Percentiles rank a stretch among this genome's conserved stretches.
Conservation (phyloP, 1,140 invertebrate genomes). For the Ostrea edulis region DNA sequence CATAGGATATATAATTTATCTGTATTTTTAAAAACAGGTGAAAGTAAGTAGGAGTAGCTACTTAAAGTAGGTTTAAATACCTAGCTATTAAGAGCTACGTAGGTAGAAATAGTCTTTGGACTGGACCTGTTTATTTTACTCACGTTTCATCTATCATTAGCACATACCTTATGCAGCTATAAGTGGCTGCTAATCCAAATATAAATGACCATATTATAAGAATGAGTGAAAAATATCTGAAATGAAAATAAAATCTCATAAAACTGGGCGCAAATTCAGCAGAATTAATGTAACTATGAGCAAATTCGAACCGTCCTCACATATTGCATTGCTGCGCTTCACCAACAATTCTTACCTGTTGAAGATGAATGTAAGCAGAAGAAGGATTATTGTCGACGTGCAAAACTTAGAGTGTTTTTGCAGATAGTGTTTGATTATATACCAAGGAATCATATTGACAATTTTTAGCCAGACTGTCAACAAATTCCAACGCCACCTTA, state of each 20-base stretch:
- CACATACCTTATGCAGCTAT: slow-evolving; percentile 7
- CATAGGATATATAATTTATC: too few species aligned
- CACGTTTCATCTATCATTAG: too few species aligned
- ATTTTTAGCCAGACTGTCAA: slow-evolving; percentile 5
- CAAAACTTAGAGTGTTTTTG: slow-evolving; percentile 14
- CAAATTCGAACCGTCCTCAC: not conserved
- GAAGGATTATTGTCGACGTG: slow-evolving; percentile 5
- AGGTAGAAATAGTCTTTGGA: too few species aligned
- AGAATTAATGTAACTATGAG: not conserved
- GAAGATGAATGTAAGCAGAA: slow-evolving; percentile 22
- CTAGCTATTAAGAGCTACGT: too few species aligned
- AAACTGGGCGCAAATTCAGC: not conserved
- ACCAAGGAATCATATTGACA: slow-evolving; percentile 30
- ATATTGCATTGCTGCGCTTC: not conserved
- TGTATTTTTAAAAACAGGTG: too few species aligned
- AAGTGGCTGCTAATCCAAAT: not conserved
- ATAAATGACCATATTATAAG: slow-evolving; percentile 15
- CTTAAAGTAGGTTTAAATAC: too few species aligned
- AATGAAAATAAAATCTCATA: not conserved
- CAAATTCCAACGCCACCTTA: slow-evolving; percentile 31
- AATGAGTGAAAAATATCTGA: slow-evolving; percentile 26
- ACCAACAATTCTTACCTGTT: not conserved
- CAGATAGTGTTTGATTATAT: slow-evolving; percentile 11
- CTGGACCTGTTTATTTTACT: too few species aligned
- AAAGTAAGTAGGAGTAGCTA: too few species aligned